Percentiles rank a stretch among this genome's conserved stretches.
These are phyloP conservation scores for Pachypanchax playfairii DNA, from an alignment of 2,113 vertebrate species.

Conservation along the genomic window DNA sequence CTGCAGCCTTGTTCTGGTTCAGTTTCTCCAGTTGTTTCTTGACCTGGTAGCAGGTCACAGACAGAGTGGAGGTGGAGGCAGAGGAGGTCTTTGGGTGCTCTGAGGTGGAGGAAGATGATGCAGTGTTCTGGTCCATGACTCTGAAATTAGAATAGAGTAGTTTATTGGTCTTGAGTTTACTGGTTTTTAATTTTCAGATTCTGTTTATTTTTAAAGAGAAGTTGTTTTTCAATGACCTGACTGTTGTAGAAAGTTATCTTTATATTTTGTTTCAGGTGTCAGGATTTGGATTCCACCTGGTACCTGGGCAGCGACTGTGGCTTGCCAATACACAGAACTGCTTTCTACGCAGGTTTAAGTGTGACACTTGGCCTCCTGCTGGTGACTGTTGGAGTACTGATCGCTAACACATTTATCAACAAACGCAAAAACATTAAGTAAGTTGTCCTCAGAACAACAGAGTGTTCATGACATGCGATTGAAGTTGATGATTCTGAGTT, in stretches of 20 bases:
- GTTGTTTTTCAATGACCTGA: not conserved
- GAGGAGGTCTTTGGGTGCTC: no score
- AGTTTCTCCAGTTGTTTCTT: no score
- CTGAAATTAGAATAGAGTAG: no score
- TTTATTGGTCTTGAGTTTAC: no score
- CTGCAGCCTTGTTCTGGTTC: no score
- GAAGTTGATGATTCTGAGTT: no score
- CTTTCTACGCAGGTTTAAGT: slow-evolving; percentile 33
- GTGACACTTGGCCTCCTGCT: slow-evolving; percentile 16
- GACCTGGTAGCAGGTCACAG: no score
- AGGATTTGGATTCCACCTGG: not conserved
- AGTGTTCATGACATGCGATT: no score
- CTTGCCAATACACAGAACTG: not conserved
- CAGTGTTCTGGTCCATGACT: no score
- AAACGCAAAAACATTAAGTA: slow-evolving; percentile 33
- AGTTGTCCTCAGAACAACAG: slow-evolving; percentile 18
- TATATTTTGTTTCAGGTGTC: slow-evolving; percentile 23
- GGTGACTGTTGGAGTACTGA: slow-evolving; percentile 17
- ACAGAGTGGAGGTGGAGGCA: no score
- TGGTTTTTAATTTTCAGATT: not conserved
- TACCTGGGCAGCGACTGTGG: slow-evolving; percentile 31
- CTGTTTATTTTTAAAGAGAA: not conserved
- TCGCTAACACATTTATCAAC: slow-evolving; percentile 3
- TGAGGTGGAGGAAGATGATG: no score
- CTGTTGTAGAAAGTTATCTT: not conserved